Evolutionary conservation across 2,797 vertebrate genomes (phyloP).

Genomic region (Graptemys geographica): DNA sequence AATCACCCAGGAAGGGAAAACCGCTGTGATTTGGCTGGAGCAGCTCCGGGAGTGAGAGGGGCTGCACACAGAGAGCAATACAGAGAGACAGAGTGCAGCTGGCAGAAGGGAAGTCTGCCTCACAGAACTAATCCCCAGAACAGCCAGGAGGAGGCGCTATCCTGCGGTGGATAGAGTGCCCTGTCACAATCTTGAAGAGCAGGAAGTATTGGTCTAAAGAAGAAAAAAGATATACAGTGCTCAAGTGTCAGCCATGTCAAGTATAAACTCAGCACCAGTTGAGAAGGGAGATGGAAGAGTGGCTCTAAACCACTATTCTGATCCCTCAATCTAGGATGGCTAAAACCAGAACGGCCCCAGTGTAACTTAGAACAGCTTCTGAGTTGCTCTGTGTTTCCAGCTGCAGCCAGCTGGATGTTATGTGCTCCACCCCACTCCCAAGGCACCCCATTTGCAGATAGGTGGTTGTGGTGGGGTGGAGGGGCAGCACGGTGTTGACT

Average conservation of each 20-base stretch:
- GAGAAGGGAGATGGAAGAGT: neutral
- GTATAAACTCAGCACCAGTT: neutral
- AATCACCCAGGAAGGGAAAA: neutral
- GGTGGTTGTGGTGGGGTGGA: too few species aligned
- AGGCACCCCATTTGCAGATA: neutral
- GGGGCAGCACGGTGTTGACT: neutral
- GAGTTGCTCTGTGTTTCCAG: neutral
- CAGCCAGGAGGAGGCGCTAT: neutral
- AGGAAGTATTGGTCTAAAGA: neutral
- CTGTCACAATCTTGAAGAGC: neutral
- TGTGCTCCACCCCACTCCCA: neutral
- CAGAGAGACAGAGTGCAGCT: neutral
- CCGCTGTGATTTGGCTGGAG: neutral
- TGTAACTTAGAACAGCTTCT: fast-evolving
- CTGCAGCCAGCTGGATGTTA: neutral
- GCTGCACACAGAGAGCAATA: neutral
- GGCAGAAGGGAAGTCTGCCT: neutral
- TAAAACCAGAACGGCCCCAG: neutral
- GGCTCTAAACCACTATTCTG: neutral
- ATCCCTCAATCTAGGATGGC: neutral
- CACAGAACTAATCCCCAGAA: neutral
- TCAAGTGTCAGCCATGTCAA: neutral
- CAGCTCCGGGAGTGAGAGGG: too few species aligned
- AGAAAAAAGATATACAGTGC: neutral
- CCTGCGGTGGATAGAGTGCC: neutral